Conservation (phyloP, 2,888 invertebrate genomes). For the Apotomis capreana region DNA sequence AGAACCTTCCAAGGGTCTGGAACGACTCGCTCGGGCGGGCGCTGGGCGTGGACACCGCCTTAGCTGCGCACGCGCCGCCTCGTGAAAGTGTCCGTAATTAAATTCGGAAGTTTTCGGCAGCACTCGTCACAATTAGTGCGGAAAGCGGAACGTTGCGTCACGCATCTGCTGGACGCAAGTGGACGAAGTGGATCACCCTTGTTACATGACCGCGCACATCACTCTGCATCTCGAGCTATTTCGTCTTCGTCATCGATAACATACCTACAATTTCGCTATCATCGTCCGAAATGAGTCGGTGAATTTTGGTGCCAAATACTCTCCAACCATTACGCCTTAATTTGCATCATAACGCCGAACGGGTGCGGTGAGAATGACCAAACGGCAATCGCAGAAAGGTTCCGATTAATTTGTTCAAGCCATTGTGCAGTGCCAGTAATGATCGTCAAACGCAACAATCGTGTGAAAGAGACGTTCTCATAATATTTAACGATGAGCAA, state of each 20-base stretch:
- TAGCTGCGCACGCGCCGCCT: conserved; percentile 8
- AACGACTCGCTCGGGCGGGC: background rate
- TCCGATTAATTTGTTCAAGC: conserved; percentile 17
- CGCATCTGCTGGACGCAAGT: conserved; percentile 47
- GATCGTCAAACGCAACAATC: conserved; percentile 24
- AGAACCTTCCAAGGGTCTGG: too few species aligned
- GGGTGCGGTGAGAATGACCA: conserved; percentile 4
- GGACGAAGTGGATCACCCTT: conserved; percentile 20
- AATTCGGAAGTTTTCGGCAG: conserved; percentile 37
- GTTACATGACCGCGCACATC: conserved; percentile 17
- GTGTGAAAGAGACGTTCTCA: conserved; percentile 37
- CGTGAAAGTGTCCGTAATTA: conserved; percentile 39
- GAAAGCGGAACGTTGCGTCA: conserved; percentile 73
- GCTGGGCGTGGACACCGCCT: conserved; percentile 5
- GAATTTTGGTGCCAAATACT: conserved; percentile 7
- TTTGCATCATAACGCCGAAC: background rate
- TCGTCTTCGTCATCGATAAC: background rate
- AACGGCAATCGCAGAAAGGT: background rate
- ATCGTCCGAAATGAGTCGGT: background rate
- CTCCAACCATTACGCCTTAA: conserved; percentile 1
- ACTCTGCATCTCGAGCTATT: background rate
- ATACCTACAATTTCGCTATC: background rate
- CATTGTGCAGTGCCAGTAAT: conserved; percentile 22
- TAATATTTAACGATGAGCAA: conserved; percentile 46
- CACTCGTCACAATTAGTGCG: conserved; percentile 53